These are phyloP conservation scores for Melanotaenia maccullochi DNA, from an alignment of 2,797 vertebrate species.

Conservation along the genomic window DNA sequence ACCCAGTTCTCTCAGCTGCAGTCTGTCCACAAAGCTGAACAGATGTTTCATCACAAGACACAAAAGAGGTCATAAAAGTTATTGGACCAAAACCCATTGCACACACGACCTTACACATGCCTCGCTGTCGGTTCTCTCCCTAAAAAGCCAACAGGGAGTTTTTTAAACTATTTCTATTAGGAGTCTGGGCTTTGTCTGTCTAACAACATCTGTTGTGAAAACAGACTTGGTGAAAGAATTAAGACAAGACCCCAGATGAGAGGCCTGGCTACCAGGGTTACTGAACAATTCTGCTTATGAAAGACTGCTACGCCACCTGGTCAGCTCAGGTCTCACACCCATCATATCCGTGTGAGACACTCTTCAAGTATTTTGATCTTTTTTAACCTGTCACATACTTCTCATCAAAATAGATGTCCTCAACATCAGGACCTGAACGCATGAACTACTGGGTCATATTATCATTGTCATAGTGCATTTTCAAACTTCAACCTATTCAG, in stretches of 20 bases:
- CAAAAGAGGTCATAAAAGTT: constrained; percentile 75
- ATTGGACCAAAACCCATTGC: constrained; percentile 71
- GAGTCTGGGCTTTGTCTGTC: constrained; percentile 74
- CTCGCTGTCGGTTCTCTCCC: constrained; percentile 62
- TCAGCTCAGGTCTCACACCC: constrained; percentile 48
- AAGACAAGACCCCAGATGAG: constrained; percentile 56
- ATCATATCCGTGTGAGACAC: constrained; percentile 44
- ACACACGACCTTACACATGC: constrained; percentile 78
- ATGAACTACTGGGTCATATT: too few relatives aligned
- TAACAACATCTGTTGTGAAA: constrained; percentile 72
- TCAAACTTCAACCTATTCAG: too few relatives aligned
- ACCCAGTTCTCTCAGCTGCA: constrained; percentile 63
- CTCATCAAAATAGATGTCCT: too few relatives aligned
- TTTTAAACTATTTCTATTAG: constrained; percentile 77
- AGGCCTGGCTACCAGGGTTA: constrained; percentile 70
- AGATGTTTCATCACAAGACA: constrained; percentile 79
- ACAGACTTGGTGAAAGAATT: constrained; percentile 79
- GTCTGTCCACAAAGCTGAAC: constrained; percentile 69
- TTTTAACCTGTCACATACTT: too few relatives aligned
- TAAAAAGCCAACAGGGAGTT: constrained; percentile 77
- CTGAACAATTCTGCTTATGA: constrained; percentile 44
- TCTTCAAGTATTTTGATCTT: not conserved
- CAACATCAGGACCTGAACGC: too few relatives aligned
- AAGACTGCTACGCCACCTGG: constrained; percentile 31
- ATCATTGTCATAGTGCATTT: too few relatives aligned